A percentile compares a stretch with the other conserved stretches of the same genome.
phyloP scores from a whole-genome alignment of 2,888 invertebrate species.

The Uropetala carovei region DNA sequence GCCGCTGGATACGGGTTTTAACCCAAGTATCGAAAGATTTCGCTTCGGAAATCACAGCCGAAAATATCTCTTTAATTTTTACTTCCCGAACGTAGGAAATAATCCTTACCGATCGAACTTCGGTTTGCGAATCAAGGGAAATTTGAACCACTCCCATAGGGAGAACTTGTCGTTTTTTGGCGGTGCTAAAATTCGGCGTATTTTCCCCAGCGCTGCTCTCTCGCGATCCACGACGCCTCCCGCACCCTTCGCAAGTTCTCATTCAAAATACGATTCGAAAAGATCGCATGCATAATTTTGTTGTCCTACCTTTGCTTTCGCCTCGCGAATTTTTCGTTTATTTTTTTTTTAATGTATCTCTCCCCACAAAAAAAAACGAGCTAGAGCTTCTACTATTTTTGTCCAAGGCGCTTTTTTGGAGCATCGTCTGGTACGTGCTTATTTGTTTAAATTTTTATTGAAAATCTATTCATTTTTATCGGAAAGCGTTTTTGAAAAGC shows the following conservation, averaged over 20 bases:
- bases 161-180: background rate
- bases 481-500: background rate
- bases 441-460: background rate
- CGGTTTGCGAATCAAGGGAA: background rate
- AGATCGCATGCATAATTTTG: slow-evolving; percentile 14
- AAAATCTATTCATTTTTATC: background rate
- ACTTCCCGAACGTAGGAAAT: background rate
- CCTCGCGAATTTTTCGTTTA: background rate
- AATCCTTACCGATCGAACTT: background rate
- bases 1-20: background rate
- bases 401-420: background rate
- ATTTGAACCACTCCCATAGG: background rate
- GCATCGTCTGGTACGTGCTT: background rate
- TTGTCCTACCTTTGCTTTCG: background rate
- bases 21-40: background rate
- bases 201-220: background rate
- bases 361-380: background rate
- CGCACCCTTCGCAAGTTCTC: background rate
- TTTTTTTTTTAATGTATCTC: background rate
- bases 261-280: slow-evolving; percentile 22
- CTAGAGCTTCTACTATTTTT: background rate
- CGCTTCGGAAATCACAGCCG: background rate
- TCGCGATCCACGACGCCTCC: background rate
- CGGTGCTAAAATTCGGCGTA: background rate
- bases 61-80: background rate